Evolutionary conservation across 2,797 vertebrate species (phyloP).

Genomic region (Bovichtus variegatus): DNA sequence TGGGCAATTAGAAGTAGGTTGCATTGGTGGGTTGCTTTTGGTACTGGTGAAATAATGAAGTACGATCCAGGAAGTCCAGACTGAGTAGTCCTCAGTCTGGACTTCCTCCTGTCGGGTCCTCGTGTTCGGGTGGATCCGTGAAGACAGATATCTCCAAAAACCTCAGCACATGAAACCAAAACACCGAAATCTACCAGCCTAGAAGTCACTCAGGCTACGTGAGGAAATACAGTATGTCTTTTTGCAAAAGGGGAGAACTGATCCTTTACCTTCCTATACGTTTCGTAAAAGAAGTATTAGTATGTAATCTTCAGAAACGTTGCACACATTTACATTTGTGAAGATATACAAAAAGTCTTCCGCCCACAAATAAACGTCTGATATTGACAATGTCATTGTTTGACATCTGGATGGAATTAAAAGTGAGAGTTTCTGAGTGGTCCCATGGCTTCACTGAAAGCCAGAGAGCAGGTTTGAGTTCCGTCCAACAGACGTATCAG

Average conservation of each 20-base stretch:
- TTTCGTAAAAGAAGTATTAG: too few species aligned
- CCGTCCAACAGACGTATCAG: slow-evolving; percentile 1
- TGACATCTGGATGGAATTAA: neutral
- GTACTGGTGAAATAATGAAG: neutral
- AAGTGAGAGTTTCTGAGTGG: neutral
- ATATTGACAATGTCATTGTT: neutral
- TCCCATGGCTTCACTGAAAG: neutral
- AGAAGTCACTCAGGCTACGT: too few species aligned
- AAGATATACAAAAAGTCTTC: neutral
- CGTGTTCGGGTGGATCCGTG: too few species aligned
- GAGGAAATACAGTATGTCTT: too few species aligned
- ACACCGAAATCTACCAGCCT: too few species aligned
- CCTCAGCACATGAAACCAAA: too few species aligned
- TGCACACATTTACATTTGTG: neutral
- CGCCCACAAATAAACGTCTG: too few species aligned
- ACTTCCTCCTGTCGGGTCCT: too few species aligned
- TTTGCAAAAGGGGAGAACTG: too few species aligned
- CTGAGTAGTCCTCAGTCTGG: neutral
- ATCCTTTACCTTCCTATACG: too few species aligned
- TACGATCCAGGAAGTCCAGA: neutral
- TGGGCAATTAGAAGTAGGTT: neutral
- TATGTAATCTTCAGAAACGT: too few species aligned
- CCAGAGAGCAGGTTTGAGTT: neutral
- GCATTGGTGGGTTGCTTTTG: neutral
- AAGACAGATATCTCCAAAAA: too few species aligned